phyloP scores from a whole-genome alignment of 2,113 vertebrate genomes.

The Willisornis vidua region DNA sequence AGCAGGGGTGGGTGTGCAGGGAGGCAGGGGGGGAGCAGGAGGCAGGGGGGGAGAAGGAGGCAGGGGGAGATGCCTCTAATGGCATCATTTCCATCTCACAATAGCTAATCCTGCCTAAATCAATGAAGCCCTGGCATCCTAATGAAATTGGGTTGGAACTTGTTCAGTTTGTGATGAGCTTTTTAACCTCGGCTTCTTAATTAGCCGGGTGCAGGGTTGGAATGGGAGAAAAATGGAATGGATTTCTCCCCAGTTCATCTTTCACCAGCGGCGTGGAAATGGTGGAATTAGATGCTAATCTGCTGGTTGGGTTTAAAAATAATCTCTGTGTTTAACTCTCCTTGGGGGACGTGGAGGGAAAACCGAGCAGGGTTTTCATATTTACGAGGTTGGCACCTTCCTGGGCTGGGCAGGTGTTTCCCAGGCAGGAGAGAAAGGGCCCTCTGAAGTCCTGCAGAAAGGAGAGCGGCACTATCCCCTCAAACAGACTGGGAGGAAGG shows the following conservation, averaged over 20 bases:
- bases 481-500: background rate
- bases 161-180: slow-evolving; percentile 66
- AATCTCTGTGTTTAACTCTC: background rate
- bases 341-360: background rate
- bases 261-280: background rate
- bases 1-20: background rate
- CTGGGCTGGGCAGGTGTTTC: background rate
- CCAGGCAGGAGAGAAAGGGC: background rate
- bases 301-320: slow-evolving; percentile 36
- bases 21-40: background rate
- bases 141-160: slow-evolving; percentile 42
- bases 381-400: background rate
- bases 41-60: background rate
- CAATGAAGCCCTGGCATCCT: background rate
- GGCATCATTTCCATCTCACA: slow-evolving; percentile 45
- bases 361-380: background rate
- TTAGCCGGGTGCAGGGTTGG: slow-evolving; percentile 25
- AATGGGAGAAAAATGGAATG: background rate
- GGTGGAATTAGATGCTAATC: slow-evolving; percentile 39
- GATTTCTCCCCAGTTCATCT: slow-evolving; percentile 1
- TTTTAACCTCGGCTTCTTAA: slow-evolving; percentile 66
- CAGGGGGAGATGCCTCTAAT: background rate
- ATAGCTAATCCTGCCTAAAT: slow-evolving; percentile 61
- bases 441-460: background rate
- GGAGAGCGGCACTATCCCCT: background rate